Evolutionary conservation across 2,888 invertebrate genomes (phyloP).

Genomic region (Metalampra italica): DNA sequence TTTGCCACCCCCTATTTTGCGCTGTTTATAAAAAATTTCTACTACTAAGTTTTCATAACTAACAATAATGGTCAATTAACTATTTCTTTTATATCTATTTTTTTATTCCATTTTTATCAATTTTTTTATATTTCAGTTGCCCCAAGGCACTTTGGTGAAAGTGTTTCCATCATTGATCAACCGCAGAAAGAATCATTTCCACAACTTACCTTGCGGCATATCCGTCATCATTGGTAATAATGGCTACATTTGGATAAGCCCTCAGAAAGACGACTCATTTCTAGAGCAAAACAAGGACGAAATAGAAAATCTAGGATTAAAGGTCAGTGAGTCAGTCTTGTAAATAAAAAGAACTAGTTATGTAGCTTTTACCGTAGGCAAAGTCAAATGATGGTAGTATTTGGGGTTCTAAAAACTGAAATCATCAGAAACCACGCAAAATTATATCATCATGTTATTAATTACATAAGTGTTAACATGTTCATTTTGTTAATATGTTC

Average conservation of each 20-base stretch:
- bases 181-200: slow-evolving; percentile 96
- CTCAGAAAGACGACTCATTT: slow-evolving; percentile 63
- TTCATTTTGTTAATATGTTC: no score
- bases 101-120: no score
- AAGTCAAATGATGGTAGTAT: no score
- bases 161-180: slow-evolving; percentile 95
- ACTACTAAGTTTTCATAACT: no score
- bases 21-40: no score
- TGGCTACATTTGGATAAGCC: slow-evolving; percentile 96
- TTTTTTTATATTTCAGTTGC: slow-evolving; percentile 79
- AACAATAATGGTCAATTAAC: no score
- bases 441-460: no score
- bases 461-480: no score
- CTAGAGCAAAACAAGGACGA: slow-evolving; percentile 71
- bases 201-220: slow-evolving; percentile 93
- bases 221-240: slow-evolving; percentile 97
- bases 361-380: not conserved
- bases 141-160: slow-evolving; percentile 92
- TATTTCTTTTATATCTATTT: no score
- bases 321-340: slow-evolving; percentile 30
- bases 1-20: no score
- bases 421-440: no score
- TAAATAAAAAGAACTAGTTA: not conserved
- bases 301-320: slow-evolving; percentile 37
- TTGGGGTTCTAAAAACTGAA: no score